Percentiles rank a stretch among this genome's conserved stretches.
These are phyloP conservation scores for Oncopeltus fasciatus DNA, from an alignment of 1,140 invertebrate genomes.

Conservation along the genomic window DNA sequence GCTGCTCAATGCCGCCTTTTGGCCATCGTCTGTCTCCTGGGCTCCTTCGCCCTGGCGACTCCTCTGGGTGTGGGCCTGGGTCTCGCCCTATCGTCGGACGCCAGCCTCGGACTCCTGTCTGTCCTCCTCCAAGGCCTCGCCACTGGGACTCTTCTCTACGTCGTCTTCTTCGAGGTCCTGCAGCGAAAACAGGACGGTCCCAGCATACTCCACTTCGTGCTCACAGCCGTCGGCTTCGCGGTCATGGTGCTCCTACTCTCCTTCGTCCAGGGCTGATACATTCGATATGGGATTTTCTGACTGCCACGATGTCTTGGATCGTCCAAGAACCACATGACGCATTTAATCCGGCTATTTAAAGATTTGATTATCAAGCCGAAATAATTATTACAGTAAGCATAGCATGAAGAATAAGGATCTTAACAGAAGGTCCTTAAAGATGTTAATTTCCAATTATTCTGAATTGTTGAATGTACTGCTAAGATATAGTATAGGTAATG, in stretches of 20 bases:
- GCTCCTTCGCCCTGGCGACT: neutral
- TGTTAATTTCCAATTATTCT: too few species aligned
- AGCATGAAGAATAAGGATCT: too few species aligned
- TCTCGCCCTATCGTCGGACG: neutral
- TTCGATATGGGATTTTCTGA: too few species aligned
- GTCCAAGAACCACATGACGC: too few species aligned
- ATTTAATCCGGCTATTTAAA: too few species aligned
- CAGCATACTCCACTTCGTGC: constrained; percentile 45
- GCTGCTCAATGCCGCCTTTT: neutral
- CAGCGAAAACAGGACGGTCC: constrained; percentile 26
- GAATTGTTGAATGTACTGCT: too few species aligned
- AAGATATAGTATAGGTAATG: too few species aligned
- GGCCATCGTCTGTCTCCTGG: neutral
- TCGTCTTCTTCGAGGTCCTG: constrained; percentile 37
- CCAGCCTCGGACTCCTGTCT: constrained; percentile 14
- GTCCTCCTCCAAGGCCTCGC: constrained; percentile 32
- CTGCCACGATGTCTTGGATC: too few species aligned
- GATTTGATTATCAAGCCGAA: too few species aligned
- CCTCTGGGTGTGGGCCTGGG: neutral
- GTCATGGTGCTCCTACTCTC: constrained; percentile 62
- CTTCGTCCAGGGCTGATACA: constrained; percentile 11
- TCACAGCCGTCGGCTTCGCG: constrained; percentile 54
- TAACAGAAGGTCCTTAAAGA: too few species aligned
- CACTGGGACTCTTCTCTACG: constrained; percentile 34
- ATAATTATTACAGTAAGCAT: too few species aligned